Evolutionary conservation across 2,797 vertebrate species (phyloP).

Genomic region (Dipus sagitta): DNA sequence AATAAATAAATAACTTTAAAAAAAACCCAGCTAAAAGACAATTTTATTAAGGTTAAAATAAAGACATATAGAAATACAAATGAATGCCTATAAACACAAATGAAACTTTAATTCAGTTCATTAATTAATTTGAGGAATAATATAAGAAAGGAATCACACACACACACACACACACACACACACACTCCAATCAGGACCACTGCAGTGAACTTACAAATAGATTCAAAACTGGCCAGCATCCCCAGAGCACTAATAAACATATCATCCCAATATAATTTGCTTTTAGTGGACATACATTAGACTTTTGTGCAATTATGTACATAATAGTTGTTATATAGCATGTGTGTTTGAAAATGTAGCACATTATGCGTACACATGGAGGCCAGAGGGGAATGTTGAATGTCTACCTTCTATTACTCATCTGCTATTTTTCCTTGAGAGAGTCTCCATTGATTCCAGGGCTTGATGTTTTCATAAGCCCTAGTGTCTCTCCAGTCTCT

Average conservation of each 20-base stretch:
- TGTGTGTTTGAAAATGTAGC: too few species aligned
- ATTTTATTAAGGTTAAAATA: background rate
- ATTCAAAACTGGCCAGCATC: background rate
- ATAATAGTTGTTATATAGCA: too few species aligned
- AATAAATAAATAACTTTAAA: too few species aligned
- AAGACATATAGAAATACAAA: background rate
- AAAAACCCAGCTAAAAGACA: background rate
- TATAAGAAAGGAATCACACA: background rate
- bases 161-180: background rate
- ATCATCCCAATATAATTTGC: background rate
- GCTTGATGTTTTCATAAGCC: too few species aligned
- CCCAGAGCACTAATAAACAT: background rate
- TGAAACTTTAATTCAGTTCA: background rate
- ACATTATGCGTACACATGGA: too few species aligned
- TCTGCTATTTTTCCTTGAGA: too few species aligned
- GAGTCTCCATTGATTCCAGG: too few species aligned
- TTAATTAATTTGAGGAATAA: background rate
- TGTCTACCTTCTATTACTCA: too few species aligned
- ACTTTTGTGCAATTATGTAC: background rate
- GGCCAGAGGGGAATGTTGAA: too few species aligned
- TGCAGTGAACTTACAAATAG: background rate
- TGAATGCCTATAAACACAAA: background rate
- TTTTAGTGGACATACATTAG: background rate
- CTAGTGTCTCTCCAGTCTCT: too few species aligned
- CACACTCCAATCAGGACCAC: background rate